phyloP scores from a whole-genome alignment of 2,797 vertebrate genomes.

The Gadopsis bispinosus region DNA sequence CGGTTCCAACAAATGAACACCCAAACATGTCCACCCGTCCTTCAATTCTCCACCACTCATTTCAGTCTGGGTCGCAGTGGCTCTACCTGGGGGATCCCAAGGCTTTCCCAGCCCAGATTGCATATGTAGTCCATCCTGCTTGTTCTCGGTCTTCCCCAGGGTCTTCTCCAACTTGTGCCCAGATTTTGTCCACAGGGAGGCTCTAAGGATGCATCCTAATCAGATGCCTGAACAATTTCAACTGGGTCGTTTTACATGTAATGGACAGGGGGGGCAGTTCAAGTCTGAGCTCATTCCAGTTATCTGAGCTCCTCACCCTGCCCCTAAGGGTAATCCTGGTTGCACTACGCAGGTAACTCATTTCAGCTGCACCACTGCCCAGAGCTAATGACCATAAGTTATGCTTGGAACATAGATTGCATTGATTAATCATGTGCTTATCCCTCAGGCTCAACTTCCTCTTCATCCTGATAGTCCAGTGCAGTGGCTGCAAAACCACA shows the following conservation, averaged over 20 bases:
- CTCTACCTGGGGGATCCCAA: not conserved
- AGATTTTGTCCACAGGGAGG: constrained; percentile 22
- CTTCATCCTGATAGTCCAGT: constrained; percentile 22
- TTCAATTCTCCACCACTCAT: not conserved
- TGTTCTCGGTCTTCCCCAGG: not conserved
- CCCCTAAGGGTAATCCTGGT: constrained; percentile 40
- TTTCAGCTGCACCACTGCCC: constrained; percentile 34
- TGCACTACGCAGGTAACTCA: constrained; percentile 41
- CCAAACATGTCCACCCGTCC: not conserved
- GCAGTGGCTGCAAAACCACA: constrained; percentile 13
- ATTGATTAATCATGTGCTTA: constrained; percentile 30
- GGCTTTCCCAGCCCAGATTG: constrained; percentile 4
- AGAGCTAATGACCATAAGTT: constrained; percentile 45
- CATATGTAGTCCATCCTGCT: not conserved
- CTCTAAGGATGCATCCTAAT: constrained; percentile 18
- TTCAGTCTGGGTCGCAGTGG: not conserved
- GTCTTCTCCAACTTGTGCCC: constrained; percentile 4
- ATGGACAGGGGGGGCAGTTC: constrained; percentile 5
- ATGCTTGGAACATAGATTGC: constrained; percentile 37
- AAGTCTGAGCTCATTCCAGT: constrained; percentile 30
- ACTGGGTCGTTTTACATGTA: constrained; percentile 29
- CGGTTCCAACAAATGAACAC: not conserved
- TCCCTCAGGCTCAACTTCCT: constrained; percentile 29
- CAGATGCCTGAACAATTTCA: constrained; percentile 30
- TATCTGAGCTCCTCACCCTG: constrained; percentile 49